phyloP scores from a whole-genome alignment of 2,888 invertebrate genomes.

The Leptinotarsa juncta region DNA sequence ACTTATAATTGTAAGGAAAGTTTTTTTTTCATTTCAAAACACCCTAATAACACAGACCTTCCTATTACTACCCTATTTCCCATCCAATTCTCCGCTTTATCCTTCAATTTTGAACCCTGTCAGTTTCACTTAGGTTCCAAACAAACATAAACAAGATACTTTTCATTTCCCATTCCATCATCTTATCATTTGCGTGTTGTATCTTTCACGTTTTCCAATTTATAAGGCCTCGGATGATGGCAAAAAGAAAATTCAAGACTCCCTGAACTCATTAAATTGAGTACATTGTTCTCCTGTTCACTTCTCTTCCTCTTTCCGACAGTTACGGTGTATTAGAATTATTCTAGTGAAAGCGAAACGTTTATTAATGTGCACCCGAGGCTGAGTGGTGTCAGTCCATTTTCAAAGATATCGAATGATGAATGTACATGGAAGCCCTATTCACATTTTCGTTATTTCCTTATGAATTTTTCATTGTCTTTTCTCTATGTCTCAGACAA shows the following conservation, averaged over 20 bases:
- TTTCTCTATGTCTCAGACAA: background rate
- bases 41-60: background rate
- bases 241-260: constrained; percentile 34
- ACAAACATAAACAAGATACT: constrained; percentile 8
- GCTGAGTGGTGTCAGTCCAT: constrained; percentile 5
- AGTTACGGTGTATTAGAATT: constrained; percentile 27
- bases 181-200: constrained; percentile 18
- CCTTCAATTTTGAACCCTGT: background rate
- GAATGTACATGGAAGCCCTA: background rate
- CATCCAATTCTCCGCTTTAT: background rate
- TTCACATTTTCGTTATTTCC: background rate
- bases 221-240: constrained; percentile 10
- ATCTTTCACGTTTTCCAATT: constrained; percentile 23
- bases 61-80: too few relatives aligned
- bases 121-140: constrained; percentile 9
- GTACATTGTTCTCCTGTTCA: constrained; percentile 36
- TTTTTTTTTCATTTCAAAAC: background rate
- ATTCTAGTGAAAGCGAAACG: constrained; percentile 15
- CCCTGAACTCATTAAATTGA: constrained; percentile 41
- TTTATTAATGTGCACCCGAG: constrained; percentile 10
- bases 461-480: background rate
- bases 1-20: too few relatives aligned
- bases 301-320: constrained; percentile 26
- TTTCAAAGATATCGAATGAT: constrained; percentile 17
- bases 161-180: constrained; percentile 19